phyloP scores from a whole-genome alignment of 2,888 invertebrate genomes.

The Parthenolecanium corni region DNA sequence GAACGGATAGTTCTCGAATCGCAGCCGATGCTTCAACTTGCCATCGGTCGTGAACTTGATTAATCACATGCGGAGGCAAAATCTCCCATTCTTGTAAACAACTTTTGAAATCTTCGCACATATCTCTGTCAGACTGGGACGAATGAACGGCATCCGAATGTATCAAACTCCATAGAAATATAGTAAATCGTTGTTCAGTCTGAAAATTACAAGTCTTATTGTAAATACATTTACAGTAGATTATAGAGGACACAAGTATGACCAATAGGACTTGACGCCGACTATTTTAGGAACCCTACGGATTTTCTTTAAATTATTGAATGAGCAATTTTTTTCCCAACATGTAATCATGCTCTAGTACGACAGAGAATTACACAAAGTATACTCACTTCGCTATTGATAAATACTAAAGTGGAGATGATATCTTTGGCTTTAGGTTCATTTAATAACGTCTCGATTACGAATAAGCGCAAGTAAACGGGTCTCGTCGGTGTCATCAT shows the following conservation, averaged over 20 bases:
- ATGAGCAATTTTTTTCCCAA: too few species aligned
- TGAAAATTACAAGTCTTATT: conserved; percentile 31
- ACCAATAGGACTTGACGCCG: too few species aligned
- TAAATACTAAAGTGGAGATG: conserved; percentile 39
- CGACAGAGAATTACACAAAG: not conserved
- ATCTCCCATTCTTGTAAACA: conserved; percentile 40
- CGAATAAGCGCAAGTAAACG: conserved; percentile 40
- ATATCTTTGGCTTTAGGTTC: conserved; percentile 41
- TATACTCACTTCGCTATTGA: conserved; percentile 39
- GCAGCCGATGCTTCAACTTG: conserved; percentile 36
- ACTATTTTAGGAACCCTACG: too few species aligned
- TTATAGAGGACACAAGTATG: too few species aligned
- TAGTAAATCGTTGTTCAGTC: conserved; percentile 41
- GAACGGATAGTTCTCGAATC: conserved; percentile 28
- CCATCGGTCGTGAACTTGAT: conserved; percentile 38
- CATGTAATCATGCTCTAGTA: too few species aligned
- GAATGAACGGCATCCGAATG: conserved; percentile 36
- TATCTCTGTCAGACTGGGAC: conserved; percentile 39
- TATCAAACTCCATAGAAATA: conserved; percentile 42
- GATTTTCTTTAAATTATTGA: too few species aligned
- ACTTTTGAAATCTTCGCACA: conserved; percentile 40
- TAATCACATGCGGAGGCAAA: conserved; percentile 37
- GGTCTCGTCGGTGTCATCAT: conserved; percentile 42
- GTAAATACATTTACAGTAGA: too few species aligned
- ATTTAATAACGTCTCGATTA: conserved; percentile 40